Conservation (phyloP, 2,797 vertebrate genomes). For the Hypotaenidia okinawae region DNA sequence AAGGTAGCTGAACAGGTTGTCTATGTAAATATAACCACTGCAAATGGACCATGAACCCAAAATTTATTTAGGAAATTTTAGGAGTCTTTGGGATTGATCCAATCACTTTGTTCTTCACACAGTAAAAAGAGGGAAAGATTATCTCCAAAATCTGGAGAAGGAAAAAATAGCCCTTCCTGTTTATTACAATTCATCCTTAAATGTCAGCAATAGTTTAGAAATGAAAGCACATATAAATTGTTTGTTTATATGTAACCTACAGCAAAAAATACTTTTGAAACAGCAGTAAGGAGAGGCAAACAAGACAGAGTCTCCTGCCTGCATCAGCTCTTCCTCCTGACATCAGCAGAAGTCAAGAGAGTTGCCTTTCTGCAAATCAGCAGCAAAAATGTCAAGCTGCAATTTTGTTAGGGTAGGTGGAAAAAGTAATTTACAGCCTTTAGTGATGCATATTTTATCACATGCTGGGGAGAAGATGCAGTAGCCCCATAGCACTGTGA, state of each 20-base stretch:
- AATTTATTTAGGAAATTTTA: neutral
- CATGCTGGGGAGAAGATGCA: neutral
- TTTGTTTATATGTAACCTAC: neutral
- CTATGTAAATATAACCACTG: neutral
- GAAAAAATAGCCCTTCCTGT: neutral
- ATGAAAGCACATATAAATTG: neutral
- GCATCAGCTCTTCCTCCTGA: neutral
- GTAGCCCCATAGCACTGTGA: neutral
- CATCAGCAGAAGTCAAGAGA: neutral
- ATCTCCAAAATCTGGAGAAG: neutral
- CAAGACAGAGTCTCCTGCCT: neutral
- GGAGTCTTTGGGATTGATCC: neutral
- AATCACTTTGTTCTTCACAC: neutral
- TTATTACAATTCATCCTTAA: neutral
- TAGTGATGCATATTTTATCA: neutral
- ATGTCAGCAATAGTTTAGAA: neutral
- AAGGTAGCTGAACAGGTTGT: neutral
- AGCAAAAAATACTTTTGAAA: neutral
- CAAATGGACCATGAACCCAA: neutral
- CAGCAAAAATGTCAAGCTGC: neutral
- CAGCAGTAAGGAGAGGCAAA: neutral
- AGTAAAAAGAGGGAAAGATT: neutral
- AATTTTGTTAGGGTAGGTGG: neutral
- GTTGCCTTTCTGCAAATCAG: neutral
- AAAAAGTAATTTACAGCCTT: slow-evolving; percentile 19